Percentiles rank a stretch among this genome's conserved stretches.
phyloP scores from a whole-genome alignment of 2,797 vertebrate genomes.

The Brotula barbata region DNA sequence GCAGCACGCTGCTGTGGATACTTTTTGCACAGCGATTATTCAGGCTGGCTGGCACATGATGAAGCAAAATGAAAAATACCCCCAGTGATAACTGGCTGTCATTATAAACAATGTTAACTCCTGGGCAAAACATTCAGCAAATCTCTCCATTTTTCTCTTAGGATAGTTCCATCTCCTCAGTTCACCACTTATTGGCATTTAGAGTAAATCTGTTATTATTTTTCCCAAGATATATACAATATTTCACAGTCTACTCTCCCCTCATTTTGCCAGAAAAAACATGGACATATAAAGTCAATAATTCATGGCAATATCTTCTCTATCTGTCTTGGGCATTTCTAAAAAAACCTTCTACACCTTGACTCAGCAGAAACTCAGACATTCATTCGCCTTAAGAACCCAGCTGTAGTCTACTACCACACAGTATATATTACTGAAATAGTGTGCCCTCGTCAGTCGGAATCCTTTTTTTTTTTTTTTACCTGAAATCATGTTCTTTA shows the following conservation, averaged over 20 bases:
- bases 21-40: slow-evolving; percentile 7
- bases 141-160: slow-evolving; percentile 1
- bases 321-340: neutral
- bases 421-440: no score
- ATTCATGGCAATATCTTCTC: neutral
- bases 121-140: neutral
- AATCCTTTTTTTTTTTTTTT: neutral
- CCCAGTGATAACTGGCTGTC: neutral
- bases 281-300: slow-evolving; percentile 8
- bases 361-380: slow-evolving; percentile 17
- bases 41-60: neutral
- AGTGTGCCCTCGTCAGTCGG: no score
- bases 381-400: neutral
- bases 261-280: neutral
- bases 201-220: neutral
- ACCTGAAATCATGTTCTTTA: neutral
- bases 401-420: neutral
- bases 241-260: neutral
- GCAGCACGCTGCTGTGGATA: neutral
- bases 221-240: neutral
- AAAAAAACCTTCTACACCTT: neutral
- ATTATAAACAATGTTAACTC: slow-evolving; percentile 2
- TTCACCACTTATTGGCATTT: neutral
- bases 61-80: slow-evolving; percentile 4
- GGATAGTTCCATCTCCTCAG: neutral